Evolutionary conservation across 2,113 vertebrate species (phyloP).

Genomic region (Xiphophorus hellerii): DNA sequence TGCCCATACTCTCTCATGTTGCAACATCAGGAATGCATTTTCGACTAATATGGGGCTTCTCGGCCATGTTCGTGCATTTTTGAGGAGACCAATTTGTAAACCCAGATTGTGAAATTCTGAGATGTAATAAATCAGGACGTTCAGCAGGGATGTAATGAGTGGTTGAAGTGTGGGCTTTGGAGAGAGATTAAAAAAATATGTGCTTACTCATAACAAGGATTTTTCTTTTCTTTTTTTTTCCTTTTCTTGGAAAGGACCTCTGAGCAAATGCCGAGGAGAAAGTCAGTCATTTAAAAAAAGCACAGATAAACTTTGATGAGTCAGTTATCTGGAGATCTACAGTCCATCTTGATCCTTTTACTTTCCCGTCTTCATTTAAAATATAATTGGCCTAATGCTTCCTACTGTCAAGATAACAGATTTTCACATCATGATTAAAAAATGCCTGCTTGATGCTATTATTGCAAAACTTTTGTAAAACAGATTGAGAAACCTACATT

Average conservation of each 20-base stretch:
- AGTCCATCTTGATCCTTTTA: slow-evolving; percentile 13
- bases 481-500: not conserved
- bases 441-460: no score
- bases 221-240: slow-evolving; percentile 36
- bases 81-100: slow-evolving; percentile 73
- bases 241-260: slow-evolving; percentile 41
- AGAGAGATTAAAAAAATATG: slow-evolving; percentile 54
- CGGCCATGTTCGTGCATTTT: slow-evolving; percentile 66
- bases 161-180: slow-evolving; percentile 64
- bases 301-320: slow-evolving; percentile 52
- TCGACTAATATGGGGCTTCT: slow-evolving; percentile 47
- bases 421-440: not conserved
- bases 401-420: not conserved
- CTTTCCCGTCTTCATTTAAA: slow-evolving; percentile 25
- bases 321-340: slow-evolving; percentile 15
- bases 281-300: slow-evolving; percentile 48
- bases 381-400: slow-evolving; percentile 21
- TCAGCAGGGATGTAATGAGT: slow-evolving; percentile 55
- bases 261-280: slow-evolving; percentile 46
- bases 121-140: slow-evolving; percentile 73
- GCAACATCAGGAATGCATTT: slow-evolving; percentile 75
- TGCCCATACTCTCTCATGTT: slow-evolving; percentile 60
- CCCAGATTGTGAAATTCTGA: slow-evolving; percentile 75
- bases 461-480: no score
- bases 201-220: slow-evolving; percentile 40